Conservation (phyloP, 2,113 vertebrate genomes). For the Bufo bufo region DNA sequence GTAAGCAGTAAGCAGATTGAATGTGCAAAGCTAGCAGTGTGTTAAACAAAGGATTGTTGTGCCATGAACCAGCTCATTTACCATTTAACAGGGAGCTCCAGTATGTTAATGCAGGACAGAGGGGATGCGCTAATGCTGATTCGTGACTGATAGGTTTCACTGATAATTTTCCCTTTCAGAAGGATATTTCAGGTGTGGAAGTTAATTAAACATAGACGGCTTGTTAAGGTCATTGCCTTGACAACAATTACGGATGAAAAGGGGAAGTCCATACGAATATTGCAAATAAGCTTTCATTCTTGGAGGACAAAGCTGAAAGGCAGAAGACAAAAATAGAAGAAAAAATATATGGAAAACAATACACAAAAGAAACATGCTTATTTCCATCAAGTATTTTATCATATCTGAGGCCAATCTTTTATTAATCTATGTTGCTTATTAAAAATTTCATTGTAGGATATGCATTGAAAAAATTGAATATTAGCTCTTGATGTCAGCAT, state of each 20-base stretch:
- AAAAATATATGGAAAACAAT: not conserved
- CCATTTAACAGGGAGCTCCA: not conserved
- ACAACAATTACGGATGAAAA: slow-evolving; percentile 80
- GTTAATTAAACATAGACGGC: slow-evolving; percentile 81
- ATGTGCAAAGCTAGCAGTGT: not conserved
- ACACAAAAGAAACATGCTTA: not conserved
- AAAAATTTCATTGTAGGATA: not conserved
- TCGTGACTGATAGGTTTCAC: slow-evolving; percentile 71
- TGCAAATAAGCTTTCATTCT: slow-evolving; percentile 35
- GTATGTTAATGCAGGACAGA: slow-evolving; percentile 47
- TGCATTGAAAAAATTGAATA: not conserved
- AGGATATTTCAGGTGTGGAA: slow-evolving; percentile 74
- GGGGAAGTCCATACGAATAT: slow-evolving; percentile 71
- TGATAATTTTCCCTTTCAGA: slow-evolving; percentile 72
- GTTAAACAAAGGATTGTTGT: slow-evolving; percentile 2
- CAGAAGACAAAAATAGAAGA: not conserved
- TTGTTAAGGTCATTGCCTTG: slow-evolving; percentile 80
- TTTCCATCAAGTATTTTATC: not conserved
- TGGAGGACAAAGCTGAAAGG: not conserved
- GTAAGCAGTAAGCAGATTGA: not conserved
- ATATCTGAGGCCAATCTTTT: not conserved
- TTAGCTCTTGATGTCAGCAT: not conserved
- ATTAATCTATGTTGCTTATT: not conserved
- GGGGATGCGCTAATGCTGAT: slow-evolving; percentile 43
- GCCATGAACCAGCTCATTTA: slow-evolving; percentile 8